phyloP scores from a whole-genome alignment of 2,797 vertebrate genomes.

The Meda fulgida region DNA sequence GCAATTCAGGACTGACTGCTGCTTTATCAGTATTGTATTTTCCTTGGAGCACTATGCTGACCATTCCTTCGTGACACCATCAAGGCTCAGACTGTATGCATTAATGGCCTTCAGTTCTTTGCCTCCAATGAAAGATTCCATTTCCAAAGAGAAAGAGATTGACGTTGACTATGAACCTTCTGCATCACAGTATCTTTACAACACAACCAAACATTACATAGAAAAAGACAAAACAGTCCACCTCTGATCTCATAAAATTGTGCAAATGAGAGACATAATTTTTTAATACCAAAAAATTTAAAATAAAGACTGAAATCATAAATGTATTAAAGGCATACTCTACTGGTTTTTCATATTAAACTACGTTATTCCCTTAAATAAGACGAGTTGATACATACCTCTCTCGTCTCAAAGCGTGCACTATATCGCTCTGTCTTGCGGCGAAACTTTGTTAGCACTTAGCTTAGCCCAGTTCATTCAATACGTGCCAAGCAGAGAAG shows the following conservation, averaged over 20 bases:
- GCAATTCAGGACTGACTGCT: constrained; percentile 49
- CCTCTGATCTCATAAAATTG: not conserved
- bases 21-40: constrained; percentile 53
- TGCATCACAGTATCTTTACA: constrained; percentile 3
- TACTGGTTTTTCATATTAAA: too few relatives aligned
- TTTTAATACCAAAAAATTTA: too few relatives aligned
- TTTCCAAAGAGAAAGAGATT: constrained; percentile 18
- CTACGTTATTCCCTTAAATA: too few relatives aligned
- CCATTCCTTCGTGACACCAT: constrained; percentile 36
- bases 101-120: constrained; percentile 44
- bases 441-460: too few relatives aligned
- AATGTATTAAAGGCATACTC: too few relatives aligned
- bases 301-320: too few relatives aligned
- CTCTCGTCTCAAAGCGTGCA: too few relatives aligned
- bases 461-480: too few relatives aligned
- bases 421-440: too few relatives aligned
- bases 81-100: constrained; percentile 30
- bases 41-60: constrained; percentile 48
- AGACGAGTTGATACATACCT: too few relatives aligned
- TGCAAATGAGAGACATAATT: not conserved
- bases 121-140: constrained; percentile 45
- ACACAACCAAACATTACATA: not conserved
- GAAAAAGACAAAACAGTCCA: constrained; percentile 34
- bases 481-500: too few relatives aligned
- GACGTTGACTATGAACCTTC: not conserved